phyloP scores from a whole-genome alignment of 2,113 vertebrate genomes.

The Helogale parvula region DNA sequence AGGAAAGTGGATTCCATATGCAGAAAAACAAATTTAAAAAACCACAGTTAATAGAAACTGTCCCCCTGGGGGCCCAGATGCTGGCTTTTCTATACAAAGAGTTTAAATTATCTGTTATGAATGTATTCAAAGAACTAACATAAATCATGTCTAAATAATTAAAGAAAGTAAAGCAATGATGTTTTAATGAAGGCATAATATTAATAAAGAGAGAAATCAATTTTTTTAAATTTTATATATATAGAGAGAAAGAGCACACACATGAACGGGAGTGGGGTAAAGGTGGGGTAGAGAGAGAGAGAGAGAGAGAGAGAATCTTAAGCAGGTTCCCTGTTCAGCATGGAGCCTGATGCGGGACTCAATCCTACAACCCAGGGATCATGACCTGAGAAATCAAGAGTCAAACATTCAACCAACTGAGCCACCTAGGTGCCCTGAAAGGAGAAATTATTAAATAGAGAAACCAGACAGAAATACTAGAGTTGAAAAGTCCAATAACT shows the following conservation, averaged over 20 bases:
- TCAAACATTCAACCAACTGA: too few species aligned
- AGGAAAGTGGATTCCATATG: not conserved
- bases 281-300: too few species aligned
- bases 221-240: too few species aligned
- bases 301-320: too few species aligned
- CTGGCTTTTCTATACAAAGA: not conserved
- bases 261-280: too few species aligned
- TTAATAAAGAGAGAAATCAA: not conserved
- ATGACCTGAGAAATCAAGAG: too few species aligned
- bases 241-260: too few species aligned
- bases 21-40: not conserved
- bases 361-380: too few species aligned
- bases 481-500: not conserved
- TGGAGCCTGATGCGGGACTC: too few species aligned
- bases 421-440: too few species aligned
- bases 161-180: not conserved
- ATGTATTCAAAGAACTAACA: not conserved
- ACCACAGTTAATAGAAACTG: not conserved
- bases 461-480: not conserved
- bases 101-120: not conserved
- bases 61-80: not conserved
- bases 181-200: not conserved
- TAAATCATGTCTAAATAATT: not conserved
- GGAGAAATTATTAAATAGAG: not conserved
- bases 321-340: too few species aligned